A percentile compares a stretch with the other conserved stretches of the same genome.
Conservation (phyloP, 1,140 invertebrate species). For the Zeugodacus cucurbitae region DNA sequence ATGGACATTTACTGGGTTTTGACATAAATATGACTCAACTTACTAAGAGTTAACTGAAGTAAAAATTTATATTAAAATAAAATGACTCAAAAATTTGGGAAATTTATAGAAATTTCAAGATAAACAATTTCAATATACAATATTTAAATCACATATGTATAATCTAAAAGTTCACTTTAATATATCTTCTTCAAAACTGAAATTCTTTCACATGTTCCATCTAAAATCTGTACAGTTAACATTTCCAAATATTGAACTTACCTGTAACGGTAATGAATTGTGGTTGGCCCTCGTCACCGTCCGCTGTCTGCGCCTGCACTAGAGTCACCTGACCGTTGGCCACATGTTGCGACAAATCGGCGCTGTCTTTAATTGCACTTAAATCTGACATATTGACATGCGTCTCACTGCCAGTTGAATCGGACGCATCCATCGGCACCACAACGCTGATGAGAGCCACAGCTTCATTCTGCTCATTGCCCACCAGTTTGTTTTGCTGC, state of each 20-base stretch:
- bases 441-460: conserved; percentile 60
- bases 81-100: too few species aligned
- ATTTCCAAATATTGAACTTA: conserved; percentile 45
- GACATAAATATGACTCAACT: too few species aligned
- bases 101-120: too few species aligned
- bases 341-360: conserved; percentile 58
- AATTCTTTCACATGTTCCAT: too few species aligned
- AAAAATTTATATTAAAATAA: too few species aligned
- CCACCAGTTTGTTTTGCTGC: conserved; percentile 40
- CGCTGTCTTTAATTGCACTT: conserved; percentile 54
- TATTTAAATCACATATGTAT: too few species aligned
- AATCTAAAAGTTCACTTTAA: too few species aligned
- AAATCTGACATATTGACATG: conserved; percentile 52
- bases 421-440: conserved; percentile 62
- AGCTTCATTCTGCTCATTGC: conserved; percentile 46
- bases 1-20: too few species aligned
- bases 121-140: too few species aligned
- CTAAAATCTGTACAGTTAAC: background rate
- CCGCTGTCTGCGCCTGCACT: conserved; percentile 52
- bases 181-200: background rate
- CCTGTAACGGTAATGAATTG: conserved; percentile 61
- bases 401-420: conserved; percentile 55
- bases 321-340: conserved; percentile 61
- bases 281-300: conserved; percentile 58
- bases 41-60: too few species aligned